A percentile compares a stretch with the other conserved stretches of the same genome.
phyloP scores from a whole-genome alignment of 64 coral and sea anemone genomes.

The Cladopsammia gracilis region DNA sequence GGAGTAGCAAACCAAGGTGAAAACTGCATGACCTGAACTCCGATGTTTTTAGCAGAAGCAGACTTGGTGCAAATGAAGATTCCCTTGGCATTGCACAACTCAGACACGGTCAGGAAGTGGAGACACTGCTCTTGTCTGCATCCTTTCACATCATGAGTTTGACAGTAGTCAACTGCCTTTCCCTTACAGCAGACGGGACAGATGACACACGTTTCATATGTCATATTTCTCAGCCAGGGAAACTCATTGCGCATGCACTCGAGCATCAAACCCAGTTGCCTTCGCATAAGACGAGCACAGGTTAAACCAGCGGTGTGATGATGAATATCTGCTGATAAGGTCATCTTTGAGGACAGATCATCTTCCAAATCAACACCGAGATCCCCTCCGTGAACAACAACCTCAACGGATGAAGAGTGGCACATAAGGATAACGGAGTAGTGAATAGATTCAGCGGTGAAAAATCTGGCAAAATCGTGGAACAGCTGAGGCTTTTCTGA shows the following conservation, averaged over 20 bases:
- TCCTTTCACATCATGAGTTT: too few species aligned
- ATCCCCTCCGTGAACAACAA: not conserved
- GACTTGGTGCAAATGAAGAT: too few species aligned
- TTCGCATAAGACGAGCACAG: not conserved
- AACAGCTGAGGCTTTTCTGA: not conserved
- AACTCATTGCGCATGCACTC: not conserved
- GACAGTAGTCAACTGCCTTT: not conserved
- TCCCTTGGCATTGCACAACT: too few species aligned
- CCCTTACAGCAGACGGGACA: slow-evolving; percentile 17
- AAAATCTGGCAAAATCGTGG: slow-evolving; percentile 9
- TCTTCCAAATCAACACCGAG: too few species aligned
- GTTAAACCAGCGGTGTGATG: not conserved
- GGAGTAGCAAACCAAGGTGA: too few species aligned
- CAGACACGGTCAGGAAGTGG: too few species aligned
- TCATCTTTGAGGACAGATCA: not conserved
- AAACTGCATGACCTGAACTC: too few species aligned
- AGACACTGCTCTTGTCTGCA: too few species aligned
- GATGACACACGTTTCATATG: not conserved
- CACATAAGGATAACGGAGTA: not conserved
- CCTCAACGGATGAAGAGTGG: not conserved
- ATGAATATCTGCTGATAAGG: too few species aligned
- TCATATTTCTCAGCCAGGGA: not conserved
- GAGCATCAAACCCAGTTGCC: not conserved
- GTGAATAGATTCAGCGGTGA: not conserved
- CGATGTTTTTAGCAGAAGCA: too few species aligned